A percentile compares a stretch with the other conserved stretches of the same genome.
Evolutionary conservation across 2,888 invertebrate species (phyloP).

Genomic region (Brachyptera putata): DNA sequence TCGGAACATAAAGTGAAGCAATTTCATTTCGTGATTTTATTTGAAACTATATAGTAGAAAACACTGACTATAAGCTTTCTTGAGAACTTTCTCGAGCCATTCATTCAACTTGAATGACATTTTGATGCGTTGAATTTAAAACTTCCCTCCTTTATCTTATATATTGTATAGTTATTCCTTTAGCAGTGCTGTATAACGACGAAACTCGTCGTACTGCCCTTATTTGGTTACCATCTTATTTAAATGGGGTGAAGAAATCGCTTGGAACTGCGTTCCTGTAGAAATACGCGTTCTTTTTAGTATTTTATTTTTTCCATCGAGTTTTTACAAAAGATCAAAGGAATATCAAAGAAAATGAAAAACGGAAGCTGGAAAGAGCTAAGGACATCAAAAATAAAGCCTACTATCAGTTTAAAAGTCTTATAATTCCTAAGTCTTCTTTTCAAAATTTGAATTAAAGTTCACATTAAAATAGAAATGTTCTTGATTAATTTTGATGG

Average conservation of each 20-base stretch:
- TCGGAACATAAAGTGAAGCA: constrained; percentile 5
- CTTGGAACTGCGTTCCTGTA: too few relatives aligned
- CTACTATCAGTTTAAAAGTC: neutral
- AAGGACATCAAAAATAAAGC: neutral
- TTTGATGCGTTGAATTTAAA: constrained; percentile 6
- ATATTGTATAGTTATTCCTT: neutral
- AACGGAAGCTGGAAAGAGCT: neutral
- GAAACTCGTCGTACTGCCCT: neutral
- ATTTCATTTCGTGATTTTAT: constrained; percentile 13
- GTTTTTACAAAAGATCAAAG: neutral
- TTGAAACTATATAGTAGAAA: neutral
- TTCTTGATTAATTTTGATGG: neutral
- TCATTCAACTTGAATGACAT: neutral
- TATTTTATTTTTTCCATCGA: constrained; percentile 1
- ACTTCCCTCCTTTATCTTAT: neutral
- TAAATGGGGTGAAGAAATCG: constrained; percentile 10
- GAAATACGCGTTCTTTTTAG: neutral
- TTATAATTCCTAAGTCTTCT: neutral
- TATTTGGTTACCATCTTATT: neutral
- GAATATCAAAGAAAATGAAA: constrained; percentile 1
- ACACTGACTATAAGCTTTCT: neutral
- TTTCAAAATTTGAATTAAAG: neutral
- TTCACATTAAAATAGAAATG: neutral
- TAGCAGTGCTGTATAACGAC: neutral
- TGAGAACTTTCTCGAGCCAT: neutral